Conservation (phyloP, 2,888 invertebrate genomes). For the Sarcophaga carnaria region DNA sequence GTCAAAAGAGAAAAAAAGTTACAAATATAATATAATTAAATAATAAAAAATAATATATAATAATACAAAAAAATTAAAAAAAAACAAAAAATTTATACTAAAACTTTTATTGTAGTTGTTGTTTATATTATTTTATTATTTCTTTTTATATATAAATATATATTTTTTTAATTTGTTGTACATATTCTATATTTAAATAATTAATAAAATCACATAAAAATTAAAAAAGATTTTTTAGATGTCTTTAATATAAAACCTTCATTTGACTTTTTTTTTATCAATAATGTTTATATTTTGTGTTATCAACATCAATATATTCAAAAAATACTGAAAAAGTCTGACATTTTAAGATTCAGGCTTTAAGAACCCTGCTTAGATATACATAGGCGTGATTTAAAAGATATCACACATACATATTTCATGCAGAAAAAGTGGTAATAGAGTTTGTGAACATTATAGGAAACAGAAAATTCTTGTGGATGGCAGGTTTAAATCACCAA, state of each 20-base stretch:
- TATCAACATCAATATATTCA: too few relatives aligned
- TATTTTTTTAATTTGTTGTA: conserved; percentile 65
- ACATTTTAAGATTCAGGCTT: too few relatives aligned
- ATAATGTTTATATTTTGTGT: too few relatives aligned
- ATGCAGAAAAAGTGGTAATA: too few relatives aligned
- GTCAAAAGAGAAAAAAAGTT: conserved; percentile 33
- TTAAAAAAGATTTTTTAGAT: conserved; percentile 9
- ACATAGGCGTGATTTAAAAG: too few relatives aligned
- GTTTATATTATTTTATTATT: conserved; percentile 67
- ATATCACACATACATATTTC: too few relatives aligned
- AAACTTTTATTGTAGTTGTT: conserved; percentile 64
- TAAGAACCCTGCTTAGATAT: too few relatives aligned
- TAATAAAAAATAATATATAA: conserved; percentile 26
- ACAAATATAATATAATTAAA: conserved; percentile 35
- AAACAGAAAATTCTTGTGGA: too few relatives aligned
- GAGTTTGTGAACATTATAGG: too few relatives aligned
- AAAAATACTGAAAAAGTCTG: too few relatives aligned
- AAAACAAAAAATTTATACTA: conserved; percentile 31
- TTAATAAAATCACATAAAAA: conserved; percentile 60
- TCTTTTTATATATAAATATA: conserved; percentile 43
- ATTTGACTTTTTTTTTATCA: too few relatives aligned
- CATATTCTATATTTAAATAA: conserved; percentile 64
- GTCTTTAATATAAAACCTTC: neutral
- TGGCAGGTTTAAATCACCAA: too few relatives aligned
- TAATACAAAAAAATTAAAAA: conserved; percentile 35